Base-by-base conservation (phyloP, 2,888 invertebrate species). In the Esperia sulphurella region DNA sequence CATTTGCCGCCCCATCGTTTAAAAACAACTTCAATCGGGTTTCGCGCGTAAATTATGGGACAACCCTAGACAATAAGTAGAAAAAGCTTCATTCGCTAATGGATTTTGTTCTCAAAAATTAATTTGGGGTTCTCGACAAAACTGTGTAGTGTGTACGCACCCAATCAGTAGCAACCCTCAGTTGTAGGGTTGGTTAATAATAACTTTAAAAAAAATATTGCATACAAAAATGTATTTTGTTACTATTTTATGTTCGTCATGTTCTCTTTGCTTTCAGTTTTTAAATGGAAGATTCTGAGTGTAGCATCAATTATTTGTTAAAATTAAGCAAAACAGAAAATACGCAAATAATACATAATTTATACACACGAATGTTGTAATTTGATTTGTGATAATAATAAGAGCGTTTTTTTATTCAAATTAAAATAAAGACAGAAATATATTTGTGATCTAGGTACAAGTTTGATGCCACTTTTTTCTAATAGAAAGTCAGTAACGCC, bases 61-160 rank as follows among this genome's bases (percentile, higher is more conserved):
- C 83, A 82, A 79, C 75, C 77, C 83, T 79, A 79, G 76, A 88
- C 85, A 87, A 88, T 75, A 69, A 57, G 60, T 71, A 66, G 73
- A 83, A 81, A 84, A 85, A 81, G 66, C 68, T 71, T 75, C 74
- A 83, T 82, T 81, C 83, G 77, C 86, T 87, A 88, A 88, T 88
- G 86, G 82, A 86, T 87, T 85, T 84, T 85, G 83, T 86, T 88
- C 84, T 83, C 79, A 81, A 83, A 86, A 83, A 87, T 87, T 87
- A 85, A 87, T 88, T 87, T 83, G 81, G 86, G 86, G 86, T 85
- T 83, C 83, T 83, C 72, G 74, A 83, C 79, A 75, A 79, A 79
- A 80, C 72, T 74, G 69, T 63, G 69, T 63, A 68, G 64, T 77
- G 68, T 80, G 84, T 83, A 81, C 76, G 71, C 83, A 83, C 79